phyloP scores from a whole-genome alignment of 1,140 invertebrate genomes.

The Paraescarpia echinospica region DNA sequence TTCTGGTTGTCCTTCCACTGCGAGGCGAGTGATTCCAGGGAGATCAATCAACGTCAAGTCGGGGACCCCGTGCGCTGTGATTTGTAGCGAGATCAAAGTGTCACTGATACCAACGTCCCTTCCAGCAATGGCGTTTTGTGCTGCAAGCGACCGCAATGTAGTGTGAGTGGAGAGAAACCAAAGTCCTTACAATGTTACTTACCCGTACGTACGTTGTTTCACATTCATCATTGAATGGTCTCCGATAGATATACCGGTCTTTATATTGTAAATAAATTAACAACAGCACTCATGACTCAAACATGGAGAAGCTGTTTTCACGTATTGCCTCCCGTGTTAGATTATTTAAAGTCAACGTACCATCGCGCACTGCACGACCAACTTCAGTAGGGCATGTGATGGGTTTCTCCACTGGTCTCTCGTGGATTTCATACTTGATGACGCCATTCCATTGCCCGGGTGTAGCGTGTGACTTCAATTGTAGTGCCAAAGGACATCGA shows the following conservation, averaged over 20 bases:
- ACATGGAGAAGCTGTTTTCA: no score
- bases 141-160: background rate
- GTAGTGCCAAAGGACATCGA: constrained; percentile 3
- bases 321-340: no score
- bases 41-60: constrained; percentile 60
- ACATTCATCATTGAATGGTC: no score
- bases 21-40: constrained; percentile 59
- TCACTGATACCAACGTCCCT: background rate
- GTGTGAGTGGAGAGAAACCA: background rate
- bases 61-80: constrained; percentile 63
- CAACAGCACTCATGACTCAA: no score
- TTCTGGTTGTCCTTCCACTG: constrained; percentile 57
- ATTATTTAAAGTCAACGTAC: background rate
- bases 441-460: background rate
- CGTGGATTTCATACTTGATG: background rate
- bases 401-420: background rate
- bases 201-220: no score
- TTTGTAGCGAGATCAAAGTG: background rate
- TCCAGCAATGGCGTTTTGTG: background rate
- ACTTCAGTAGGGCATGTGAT: background rate
- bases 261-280: no score
- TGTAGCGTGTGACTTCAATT: constrained; percentile 62
- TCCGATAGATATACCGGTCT: no score
- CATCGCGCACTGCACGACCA: background rate
- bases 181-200: no score